Evolutionary conservation across 2,888 invertebrate genomes (phyloP).

Genomic region (Meandrusa payeni): DNA sequence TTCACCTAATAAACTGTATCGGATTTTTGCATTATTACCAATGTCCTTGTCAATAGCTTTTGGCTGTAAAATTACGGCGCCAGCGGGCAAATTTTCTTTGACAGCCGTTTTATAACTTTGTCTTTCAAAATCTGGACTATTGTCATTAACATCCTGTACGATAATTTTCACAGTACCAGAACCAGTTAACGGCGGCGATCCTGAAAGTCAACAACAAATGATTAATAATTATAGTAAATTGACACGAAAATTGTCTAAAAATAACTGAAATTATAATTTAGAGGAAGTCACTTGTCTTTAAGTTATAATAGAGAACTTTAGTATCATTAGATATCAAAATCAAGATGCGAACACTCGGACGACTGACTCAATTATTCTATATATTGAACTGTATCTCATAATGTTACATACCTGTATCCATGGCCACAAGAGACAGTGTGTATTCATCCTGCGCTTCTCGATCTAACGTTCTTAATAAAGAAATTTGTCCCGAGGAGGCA

Average conservation of each 20-base stretch:
- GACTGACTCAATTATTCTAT: too few relatives aligned
- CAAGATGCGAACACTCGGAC: too few relatives aligned
- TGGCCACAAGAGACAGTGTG: slow-evolving; percentile 92
- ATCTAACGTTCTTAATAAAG: slow-evolving; percentile 90
- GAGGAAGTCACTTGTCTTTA: too few relatives aligned
- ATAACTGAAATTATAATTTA: too few relatives aligned
- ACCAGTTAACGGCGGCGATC: slow-evolving; percentile 95
- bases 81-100: slow-evolving; percentile 90
- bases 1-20: slow-evolving; percentile 91
- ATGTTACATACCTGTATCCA: slow-evolving; percentile 90
- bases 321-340: too few relatives aligned
- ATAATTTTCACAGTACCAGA: slow-evolving; percentile 94
- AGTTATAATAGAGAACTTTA: too few relatives aligned
- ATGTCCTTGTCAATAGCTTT: slow-evolving; percentile 90
- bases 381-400: not conserved
- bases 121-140: slow-evolving; percentile 92
- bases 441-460: slow-evolving; percentile 92
- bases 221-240: not conserved
- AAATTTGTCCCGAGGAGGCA: slow-evolving; percentile 94
- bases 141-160: slow-evolving; percentile 97
- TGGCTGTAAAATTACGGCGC: slow-evolving; percentile 88
- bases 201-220: slow-evolving; percentile 80
- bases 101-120: slow-evolving; percentile 90
- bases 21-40: slow-evolving; percentile 92
- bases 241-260: too few relatives aligned